Percentiles rank a stretch among this genome's conserved stretches.
These are phyloP conservation scores for Coelogynopora nodosa DNA, from an alignment of 2,888 invertebrate species.

Conservation along the genomic window DNA sequence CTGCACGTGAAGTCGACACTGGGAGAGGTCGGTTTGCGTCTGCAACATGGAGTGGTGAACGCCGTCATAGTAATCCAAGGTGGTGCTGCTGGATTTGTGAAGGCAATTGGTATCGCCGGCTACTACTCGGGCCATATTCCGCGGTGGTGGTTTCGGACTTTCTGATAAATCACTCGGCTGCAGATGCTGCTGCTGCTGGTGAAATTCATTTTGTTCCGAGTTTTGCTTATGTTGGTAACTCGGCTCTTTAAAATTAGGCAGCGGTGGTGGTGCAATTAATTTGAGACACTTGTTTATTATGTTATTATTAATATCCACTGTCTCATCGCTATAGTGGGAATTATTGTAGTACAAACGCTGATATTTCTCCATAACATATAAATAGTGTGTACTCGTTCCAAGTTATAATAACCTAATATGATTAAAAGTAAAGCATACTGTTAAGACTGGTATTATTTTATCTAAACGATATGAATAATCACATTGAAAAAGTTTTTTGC, in stretches of 20 bases:
- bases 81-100: neutral
- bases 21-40: conserved; percentile 15
- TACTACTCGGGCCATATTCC: neutral
- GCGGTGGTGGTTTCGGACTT: neutral
- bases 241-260: too few relatives aligned
- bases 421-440: too few relatives aligned
- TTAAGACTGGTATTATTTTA: too few relatives aligned
- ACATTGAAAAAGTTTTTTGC: neutral
- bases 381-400: too few relatives aligned
- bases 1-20: conserved; percentile 21
- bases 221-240: too few relatives aligned
- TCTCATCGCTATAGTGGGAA: neutral
- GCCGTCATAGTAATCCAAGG: neutral
- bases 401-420: too few relatives aligned
- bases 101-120: neutral
- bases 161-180: neutral
- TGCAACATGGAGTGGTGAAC: conserved; percentile 9
- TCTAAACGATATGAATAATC: neutral
- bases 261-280: neutral
- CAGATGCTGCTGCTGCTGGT: neutral
- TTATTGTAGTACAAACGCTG: neutral
- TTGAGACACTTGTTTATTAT: neutral
- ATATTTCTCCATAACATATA: neutral
- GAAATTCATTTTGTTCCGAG: too few relatives aligned
- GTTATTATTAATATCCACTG: neutral